These are phyloP conservation scores for Psephotus haematonotus DNA, from an alignment of 2,113 vertebrate genomes.

Conservation along the genomic window DNA sequence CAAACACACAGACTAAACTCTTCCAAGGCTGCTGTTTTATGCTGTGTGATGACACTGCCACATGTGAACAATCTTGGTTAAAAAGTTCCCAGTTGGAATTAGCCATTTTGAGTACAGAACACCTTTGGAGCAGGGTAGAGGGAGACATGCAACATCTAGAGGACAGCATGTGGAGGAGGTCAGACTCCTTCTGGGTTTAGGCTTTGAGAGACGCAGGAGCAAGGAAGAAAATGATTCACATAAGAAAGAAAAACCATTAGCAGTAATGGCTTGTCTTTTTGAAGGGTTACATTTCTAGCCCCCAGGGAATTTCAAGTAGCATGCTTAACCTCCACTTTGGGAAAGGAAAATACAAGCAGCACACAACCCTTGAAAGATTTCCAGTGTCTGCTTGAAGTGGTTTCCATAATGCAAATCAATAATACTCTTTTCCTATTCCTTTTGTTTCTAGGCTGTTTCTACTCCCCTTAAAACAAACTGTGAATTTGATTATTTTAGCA, in stretches of 20 bases:
- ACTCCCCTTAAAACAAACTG: background rate
- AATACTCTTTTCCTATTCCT: background rate
- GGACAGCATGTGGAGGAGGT: background rate
- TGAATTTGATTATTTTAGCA: constrained; percentile 15
- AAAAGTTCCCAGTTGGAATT: background rate
- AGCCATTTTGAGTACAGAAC: background rate
- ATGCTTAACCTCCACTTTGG: background rate
- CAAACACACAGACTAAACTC: background rate
- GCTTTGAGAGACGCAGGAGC: background rate
- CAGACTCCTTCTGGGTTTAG: background rate
- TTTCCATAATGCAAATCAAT: background rate
- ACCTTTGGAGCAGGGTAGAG: background rate
- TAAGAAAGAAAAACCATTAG: background rate
- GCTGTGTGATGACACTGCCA: background rate
- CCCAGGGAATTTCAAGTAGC: background rate
- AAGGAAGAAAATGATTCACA: background rate
- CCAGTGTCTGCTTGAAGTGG: background rate
- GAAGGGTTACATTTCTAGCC: background rate
- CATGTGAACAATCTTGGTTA: background rate
- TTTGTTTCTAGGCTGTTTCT: background rate
- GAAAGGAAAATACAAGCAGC: background rate
- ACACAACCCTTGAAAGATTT: background rate
- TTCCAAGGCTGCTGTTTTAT: background rate
- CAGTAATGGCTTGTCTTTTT: background rate
- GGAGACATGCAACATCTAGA: background rate